Percentiles rank a stretch among this genome's conserved stretches.
phyloP scores from a whole-genome alignment of 2,797 vertebrate genomes.

The Paramormyrops hopkinsi region DNA sequence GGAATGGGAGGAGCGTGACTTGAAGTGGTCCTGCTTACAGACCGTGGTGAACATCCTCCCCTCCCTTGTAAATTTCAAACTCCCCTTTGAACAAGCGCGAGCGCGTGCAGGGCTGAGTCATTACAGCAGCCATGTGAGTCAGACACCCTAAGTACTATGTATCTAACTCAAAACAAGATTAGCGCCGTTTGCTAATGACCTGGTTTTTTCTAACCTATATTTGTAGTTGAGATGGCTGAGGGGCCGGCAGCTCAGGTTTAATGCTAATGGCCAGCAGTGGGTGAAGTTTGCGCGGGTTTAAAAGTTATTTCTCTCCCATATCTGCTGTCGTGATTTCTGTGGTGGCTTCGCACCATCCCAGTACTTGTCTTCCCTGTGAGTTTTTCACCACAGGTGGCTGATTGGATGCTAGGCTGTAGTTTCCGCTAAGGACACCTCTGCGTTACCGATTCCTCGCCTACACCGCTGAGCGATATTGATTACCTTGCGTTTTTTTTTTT shows the following conservation, averaged over 20 bases:
- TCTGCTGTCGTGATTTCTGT: not conserved
- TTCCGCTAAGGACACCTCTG: not conserved
- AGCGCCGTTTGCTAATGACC: not conserved
- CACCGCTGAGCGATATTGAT: not conserved
- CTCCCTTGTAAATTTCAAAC: not conserved
- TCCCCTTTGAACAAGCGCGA: not conserved
- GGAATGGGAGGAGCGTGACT: not conserved
- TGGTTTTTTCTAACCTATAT: not conserved
- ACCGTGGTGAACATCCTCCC: not conserved
- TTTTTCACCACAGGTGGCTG: constrained; percentile 1
- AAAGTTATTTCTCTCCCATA: not conserved
- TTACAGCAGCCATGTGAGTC: constrained; percentile 10
- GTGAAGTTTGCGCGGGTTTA: not conserved
- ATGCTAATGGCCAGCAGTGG: not conserved
- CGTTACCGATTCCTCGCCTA: not conserved
- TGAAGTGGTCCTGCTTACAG: not conserved
- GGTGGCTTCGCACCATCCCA: not conserved
- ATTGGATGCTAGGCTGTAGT: not conserved
- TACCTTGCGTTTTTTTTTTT: not conserved
- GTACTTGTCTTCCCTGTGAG: not conserved
- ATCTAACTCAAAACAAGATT: constrained; percentile 19
- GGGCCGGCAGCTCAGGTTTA: not conserved
- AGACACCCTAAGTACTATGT: not conserved
- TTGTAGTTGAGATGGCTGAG: not conserved
- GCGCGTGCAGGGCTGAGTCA: not conserved